Evolutionary conservation across 1,140 invertebrate genomes (phyloP), one percentile per base, ranked within the genome.

Genomic region (Acromyrmex heyeri): DNA sequence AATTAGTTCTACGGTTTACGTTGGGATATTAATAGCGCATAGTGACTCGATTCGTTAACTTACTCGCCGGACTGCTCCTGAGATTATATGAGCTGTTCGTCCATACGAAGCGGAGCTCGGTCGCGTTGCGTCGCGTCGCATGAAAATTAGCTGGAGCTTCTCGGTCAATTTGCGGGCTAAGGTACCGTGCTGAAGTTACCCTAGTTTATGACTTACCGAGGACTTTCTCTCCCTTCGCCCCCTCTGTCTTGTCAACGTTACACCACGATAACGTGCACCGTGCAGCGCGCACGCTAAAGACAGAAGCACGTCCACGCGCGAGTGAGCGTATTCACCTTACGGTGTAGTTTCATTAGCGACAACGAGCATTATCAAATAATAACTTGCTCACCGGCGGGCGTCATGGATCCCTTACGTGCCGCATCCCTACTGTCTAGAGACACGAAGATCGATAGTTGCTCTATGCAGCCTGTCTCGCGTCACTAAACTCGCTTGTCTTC

Each of bases 321-420:
- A 48, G n/a, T n/a, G 59, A 53, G 64, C 34, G 34, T 78, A 48
- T 65, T 38, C 30, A 34, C 48, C 72, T 85, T 81, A 75, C 24
- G 50, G 38, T 85, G 79, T 30, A 77, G 79, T 82, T 90, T 90
- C 88, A 86, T 90, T 90, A 90, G 75, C 69, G 79, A 76, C 88
- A 85, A 62, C 75, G 88, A 87, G 76, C 86, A 90, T 87, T 89
- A 90, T 90, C 86, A 69, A 89, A 89, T 89, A 90, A 89, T 90
- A 90, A 89, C 88, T 85, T 55, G 61, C 34, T 65, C 34, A 65
- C 53, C 30, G 64, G 34, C 27, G 62, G 21, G 55, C 59, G 69
- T 64, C 82, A 44, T 24, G 82, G 82, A 85, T 85, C 73, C 65
- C 79, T 69, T 73, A 62, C 81, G 77, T 67, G 77, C 44, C 34